Evolutionary conservation across 2,113 vertebrate species (phyloP).

Genomic region (Carettochelys insculpta): DNA sequence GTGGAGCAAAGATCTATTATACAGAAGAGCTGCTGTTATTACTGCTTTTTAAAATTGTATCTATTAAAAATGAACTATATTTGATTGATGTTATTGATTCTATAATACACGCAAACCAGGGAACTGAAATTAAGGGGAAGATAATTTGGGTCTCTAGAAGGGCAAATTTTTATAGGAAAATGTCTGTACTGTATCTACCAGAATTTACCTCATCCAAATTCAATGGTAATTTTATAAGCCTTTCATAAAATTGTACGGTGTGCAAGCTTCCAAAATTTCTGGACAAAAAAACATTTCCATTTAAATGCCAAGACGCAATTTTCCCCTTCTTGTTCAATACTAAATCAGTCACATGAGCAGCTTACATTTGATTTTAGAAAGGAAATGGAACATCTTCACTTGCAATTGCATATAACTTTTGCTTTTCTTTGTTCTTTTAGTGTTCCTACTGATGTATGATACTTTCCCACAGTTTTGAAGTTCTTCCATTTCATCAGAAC

Average conservation of each 20-base stretch:
- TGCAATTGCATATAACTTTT: conserved; percentile 62
- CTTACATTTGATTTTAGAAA: conserved; percentile 65
- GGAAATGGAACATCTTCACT: conserved; percentile 66
- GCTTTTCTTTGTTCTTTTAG: conserved; percentile 33
- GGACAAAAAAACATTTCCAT: conserved; percentile 68
- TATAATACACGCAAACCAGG: conserved; percentile 61
- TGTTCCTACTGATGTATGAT: background rate
- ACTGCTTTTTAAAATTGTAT: conserved; percentile 52
- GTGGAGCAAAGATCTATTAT: conserved; percentile 25
- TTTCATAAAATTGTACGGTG: conserved; percentile 66
- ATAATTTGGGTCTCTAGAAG: conserved; percentile 66
- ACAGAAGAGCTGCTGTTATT: conserved; percentile 54
- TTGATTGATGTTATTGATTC: conserved; percentile 70
- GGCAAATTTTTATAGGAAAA: conserved; percentile 74
- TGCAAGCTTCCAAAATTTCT: conserved; percentile 69
- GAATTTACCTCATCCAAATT: conserved; percentile 55
- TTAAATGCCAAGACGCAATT: conserved; percentile 63
- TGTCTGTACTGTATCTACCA: conserved; percentile 63
- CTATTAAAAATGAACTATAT: conserved; percentile 68
- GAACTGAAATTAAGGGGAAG: conserved; percentile 56
- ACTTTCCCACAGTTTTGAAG: conserved; percentile 30
- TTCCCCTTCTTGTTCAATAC: conserved; percentile 57
- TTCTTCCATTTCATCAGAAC: background rate
- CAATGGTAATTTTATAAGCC: conserved; percentile 62
- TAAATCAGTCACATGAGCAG: conserved; percentile 54